A percentile compares a stretch with the other conserved stretches of the same genome.
Conservation (phyloP, 1,140 invertebrate genomes). For the Eriocheir sinensis region DNA sequence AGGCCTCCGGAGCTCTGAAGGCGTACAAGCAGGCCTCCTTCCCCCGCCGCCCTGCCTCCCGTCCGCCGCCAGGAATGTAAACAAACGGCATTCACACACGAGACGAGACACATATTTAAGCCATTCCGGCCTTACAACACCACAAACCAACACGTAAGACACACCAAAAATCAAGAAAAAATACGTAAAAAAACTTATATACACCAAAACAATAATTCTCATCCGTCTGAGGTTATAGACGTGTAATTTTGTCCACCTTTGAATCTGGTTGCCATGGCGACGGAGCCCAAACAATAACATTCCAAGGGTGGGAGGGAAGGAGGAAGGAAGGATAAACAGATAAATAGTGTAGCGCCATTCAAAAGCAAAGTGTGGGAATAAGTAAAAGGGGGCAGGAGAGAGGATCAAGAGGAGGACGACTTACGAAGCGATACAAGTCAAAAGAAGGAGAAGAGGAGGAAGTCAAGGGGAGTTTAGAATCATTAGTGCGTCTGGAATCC, state of each 20-base stretch:
- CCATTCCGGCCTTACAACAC: neutral
- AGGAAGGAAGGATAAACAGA: too few relatives aligned
- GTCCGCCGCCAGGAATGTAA: neutral
- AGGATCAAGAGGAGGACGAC: too few relatives aligned
- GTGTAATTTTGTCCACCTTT: neutral
- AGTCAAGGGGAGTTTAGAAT: too few relatives aligned
- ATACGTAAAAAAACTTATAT: neutral
- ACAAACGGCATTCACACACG: neutral
- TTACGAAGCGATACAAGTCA: too few relatives aligned
- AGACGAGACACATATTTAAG: neutral
- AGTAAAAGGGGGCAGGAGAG: too few relatives aligned
- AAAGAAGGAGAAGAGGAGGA: too few relatives aligned
- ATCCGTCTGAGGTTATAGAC: too few relatives aligned
- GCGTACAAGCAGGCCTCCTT: too few relatives aligned
- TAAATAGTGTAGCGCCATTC: too few relatives aligned
- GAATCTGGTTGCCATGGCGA: constrained; percentile 39
- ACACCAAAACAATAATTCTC: neutral
- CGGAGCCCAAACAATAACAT: neutral
- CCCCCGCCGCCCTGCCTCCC: neutral
- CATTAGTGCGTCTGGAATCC: too few relatives aligned
- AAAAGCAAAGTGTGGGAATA: too few relatives aligned
- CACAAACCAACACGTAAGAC: neutral
- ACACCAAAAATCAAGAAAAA: neutral
- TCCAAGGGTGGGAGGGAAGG: neutral
- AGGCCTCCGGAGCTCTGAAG: too few relatives aligned